phyloP scores from a whole-genome alignment of 53 echinoderm and acorn worm species.

The Echinarachnius parma region DNA sequence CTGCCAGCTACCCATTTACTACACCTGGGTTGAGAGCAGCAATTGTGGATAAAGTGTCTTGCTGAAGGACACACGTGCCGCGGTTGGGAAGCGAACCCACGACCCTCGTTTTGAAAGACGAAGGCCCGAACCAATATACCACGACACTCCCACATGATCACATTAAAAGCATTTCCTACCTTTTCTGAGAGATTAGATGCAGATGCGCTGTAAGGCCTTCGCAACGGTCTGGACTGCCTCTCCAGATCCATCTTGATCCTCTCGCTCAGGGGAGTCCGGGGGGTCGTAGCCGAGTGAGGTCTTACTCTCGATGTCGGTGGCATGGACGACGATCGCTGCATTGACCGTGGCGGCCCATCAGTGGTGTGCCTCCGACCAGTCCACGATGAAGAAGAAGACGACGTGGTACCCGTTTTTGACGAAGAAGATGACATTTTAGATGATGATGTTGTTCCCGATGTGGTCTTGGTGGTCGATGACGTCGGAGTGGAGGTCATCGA shows the following conservation, averaged over 20 bases:
- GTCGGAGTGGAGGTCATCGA: not conserved
- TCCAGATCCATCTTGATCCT: not conserved
- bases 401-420: no score
- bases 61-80: no score
- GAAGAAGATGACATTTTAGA: no score
- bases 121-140: no score
- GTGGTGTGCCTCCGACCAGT: slow-evolving; percentile 7
- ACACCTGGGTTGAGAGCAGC: no score
- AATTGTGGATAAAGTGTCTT: no score
- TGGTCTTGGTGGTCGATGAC: not conserved
- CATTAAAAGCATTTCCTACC: slow-evolving; percentile 26
- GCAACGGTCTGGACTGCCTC: slow-evolving; percentile 1
- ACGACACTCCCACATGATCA: no score
- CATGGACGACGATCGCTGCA: slow-evolving; percentile 29
- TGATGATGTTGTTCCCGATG: no score
- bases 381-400: not conserved
- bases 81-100: no score
- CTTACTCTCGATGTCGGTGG: slow-evolving; percentile 27
- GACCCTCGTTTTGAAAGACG: no score
- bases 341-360: not conserved
- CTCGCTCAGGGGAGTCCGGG: slow-evolving; percentile 24
- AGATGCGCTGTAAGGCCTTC: slow-evolving; percentile 37
- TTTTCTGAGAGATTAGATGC: slow-evolving; percentile 33
- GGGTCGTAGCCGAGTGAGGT: slow-evolving; percentile 20
- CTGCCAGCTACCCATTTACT: no score